phyloP scores from a whole-genome alignment of 1,140 invertebrate species.

The Pararge aegeria region DNA sequence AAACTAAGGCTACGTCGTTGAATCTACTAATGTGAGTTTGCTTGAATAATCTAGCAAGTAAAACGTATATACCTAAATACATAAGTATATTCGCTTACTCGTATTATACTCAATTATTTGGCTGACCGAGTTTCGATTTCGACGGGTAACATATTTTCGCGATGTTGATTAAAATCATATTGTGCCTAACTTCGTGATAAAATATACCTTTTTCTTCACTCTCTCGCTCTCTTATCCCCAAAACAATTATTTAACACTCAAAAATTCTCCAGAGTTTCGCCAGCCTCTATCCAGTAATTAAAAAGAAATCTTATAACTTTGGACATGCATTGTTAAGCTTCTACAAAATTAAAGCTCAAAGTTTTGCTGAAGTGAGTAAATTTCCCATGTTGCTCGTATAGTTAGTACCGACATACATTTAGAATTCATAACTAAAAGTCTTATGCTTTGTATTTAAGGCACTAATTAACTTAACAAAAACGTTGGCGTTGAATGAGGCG shows the following conservation, averaged over 20 bases:
- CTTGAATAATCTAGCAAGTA: too few relatives aligned
- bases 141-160: background rate
- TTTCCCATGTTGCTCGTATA: constrained; percentile 32
- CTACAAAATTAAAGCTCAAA: constrained; percentile 5
- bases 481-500: background rate
- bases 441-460: background rate
- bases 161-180: background rate
- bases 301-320: background rate
- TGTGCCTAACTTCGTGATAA: background rate
- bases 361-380: constrained; percentile 16
- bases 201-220: background rate
- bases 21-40: too few relatives aligned
- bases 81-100: background rate
- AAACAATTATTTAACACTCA: background rate
- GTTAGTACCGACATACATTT: constrained; percentile 17
- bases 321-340: constrained; percentile 4
- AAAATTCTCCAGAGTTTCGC: background rate
- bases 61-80: too few relatives aligned
- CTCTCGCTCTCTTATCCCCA: too few relatives aligned
- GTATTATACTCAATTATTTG: background rate
- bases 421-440: constrained; percentile 26
- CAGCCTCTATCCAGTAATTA: too few relatives aligned
- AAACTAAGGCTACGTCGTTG: too few relatives aligned
- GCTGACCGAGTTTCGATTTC: background rate
- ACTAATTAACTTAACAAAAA: background rate